A percentile compares a stretch with the other conserved stretches of the same genome.
These are phyloP conservation scores for Molothrus ater DNA, from an alignment of 2,797 vertebrate genomes.

Conservation along the genomic window DNA sequence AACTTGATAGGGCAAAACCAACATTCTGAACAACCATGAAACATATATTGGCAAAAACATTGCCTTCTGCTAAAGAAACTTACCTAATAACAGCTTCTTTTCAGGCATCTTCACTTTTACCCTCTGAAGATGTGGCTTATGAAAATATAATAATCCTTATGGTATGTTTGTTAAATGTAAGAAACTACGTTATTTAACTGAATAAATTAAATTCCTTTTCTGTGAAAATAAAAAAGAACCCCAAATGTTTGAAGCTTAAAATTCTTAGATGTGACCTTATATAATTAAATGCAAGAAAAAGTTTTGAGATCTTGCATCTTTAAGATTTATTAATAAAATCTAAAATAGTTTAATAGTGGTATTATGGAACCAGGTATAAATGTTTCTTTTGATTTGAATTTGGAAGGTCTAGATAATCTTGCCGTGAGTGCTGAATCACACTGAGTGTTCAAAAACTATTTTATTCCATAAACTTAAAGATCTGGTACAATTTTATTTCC, in stretches of 20 bases:
- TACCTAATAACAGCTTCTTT: neutral
- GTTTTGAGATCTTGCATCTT: neutral
- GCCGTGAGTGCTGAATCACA: neutral
- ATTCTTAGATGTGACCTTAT: neutral
- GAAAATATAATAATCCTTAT: neutral
- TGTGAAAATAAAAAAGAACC: neutral
- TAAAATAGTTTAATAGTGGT: neutral
- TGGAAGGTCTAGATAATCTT: neutral
- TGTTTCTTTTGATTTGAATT: neutral
- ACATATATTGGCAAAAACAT: neutral
- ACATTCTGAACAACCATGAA: neutral
- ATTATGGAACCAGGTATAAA: neutral
- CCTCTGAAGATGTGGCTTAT: neutral
- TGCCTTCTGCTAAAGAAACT: neutral
- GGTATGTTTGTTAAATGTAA: neutral
- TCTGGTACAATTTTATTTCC: neutral
- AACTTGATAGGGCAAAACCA: neutral
- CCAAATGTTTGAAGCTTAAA: neutral
- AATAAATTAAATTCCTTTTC: neutral
- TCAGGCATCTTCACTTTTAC: neutral
- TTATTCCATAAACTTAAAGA: neutral
- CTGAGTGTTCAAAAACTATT: neutral
- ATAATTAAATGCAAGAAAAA: neutral
- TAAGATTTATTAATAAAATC: neutral
- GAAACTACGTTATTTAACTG: rapidly evolving